Evolutionary conservation across 2,888 invertebrate species (phyloP).

Genomic region (Amorpha juglandis): DNA sequence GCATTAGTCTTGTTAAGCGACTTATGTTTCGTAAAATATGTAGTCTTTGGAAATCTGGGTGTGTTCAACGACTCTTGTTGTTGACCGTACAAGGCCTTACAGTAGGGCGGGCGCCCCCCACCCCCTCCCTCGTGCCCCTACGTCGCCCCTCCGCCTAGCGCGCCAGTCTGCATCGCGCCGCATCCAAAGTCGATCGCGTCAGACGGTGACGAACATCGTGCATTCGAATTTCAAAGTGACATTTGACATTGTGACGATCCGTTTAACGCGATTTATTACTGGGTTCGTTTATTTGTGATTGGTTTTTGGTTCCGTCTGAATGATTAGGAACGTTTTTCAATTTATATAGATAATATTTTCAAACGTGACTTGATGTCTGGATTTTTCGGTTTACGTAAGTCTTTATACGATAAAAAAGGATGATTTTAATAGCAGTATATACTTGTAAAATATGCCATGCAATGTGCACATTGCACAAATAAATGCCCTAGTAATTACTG

Average conservation of each 20-base stretch:
- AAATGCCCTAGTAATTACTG: no score
- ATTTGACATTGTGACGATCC: slow-evolving; percentile 35
- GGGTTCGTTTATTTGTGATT: slow-evolving; percentile 15
- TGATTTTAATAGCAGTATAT: not conserved
- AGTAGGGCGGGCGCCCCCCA: slow-evolving; percentile 57
- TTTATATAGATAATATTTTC: not conserved
- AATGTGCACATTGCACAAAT: not conserved
- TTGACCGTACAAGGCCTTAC: slow-evolving; percentile 39
- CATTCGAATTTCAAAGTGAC: slow-evolving; percentile 37
- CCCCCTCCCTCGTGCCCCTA: slow-evolving; percentile 31
- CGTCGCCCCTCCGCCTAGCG: slow-evolving; percentile 36
- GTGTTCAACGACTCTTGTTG: no score
- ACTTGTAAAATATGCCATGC: no score
- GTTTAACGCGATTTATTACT: slow-evolving; percentile 12
- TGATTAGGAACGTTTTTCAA: not conserved
- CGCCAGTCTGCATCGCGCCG: slow-evolving; percentile 53
- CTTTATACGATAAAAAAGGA: not conserved
- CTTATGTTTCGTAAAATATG: no score
- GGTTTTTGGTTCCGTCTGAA: slow-evolving; percentile 13
- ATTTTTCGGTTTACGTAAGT: slow-evolving; percentile 15
- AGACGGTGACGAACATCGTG: slow-evolving; percentile 10
- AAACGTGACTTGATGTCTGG: not conserved
- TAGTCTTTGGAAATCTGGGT: no score
- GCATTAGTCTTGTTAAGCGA: no score
- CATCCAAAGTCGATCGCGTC: slow-evolving; percentile 47